Base-by-base conservation (phyloP, 2,888 invertebrate species). In the Thymelicus lineola region DNA sequence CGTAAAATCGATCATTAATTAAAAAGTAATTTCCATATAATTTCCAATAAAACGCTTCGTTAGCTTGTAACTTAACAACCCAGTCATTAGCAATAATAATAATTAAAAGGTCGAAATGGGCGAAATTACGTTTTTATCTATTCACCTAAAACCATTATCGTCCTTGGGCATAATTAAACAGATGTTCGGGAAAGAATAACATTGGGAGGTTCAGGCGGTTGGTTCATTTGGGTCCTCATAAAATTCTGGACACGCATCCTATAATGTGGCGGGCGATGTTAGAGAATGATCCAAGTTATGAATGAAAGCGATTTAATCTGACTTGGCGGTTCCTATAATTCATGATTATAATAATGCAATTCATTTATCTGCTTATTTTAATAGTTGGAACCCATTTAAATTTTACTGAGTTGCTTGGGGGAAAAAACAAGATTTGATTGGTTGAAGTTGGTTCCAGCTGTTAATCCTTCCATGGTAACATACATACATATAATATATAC, bases 191-290 rank as follows among this genome's bases (percentile, higher is more conserved):
- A 79, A 81, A 83, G 82, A 85, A 85, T 84, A 84, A 83, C 82
- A 81, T 81, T 81, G 73, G 72, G 82, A 81, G 73, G 73, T 77
- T 81, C 81, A 72, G 72, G 82, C 81, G 73, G 73, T 77, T 74
- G 82, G 80, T 84, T 85, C 85, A 85, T 89, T 88, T 85, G 83
- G 79, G 76, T 80, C 78, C 80, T 84, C 83, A 82, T 86, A 86
- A 87, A 85, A 90, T 90, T 90, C 89, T 82, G 83, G 82, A 87
- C 89, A 90, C 89, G 90, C 81, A 79, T 84, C 75, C 77, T 73
- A 77, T 88, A 87, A 87, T 84, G 84, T 78, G 79, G 81, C 80
- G 79, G 81, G 78, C 79, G 76, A 77, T 76, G 82, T 74, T 74
- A 75, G 71, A 17, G 73, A 62, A 57, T 76, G 80, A 82, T 68